Percentiles rank a stretch among this genome's conserved stretches.
Evolutionary conservation across 92 coral and sea anemone genomes (phyloP).

Genomic region (Meandrina meandrites): DNA sequence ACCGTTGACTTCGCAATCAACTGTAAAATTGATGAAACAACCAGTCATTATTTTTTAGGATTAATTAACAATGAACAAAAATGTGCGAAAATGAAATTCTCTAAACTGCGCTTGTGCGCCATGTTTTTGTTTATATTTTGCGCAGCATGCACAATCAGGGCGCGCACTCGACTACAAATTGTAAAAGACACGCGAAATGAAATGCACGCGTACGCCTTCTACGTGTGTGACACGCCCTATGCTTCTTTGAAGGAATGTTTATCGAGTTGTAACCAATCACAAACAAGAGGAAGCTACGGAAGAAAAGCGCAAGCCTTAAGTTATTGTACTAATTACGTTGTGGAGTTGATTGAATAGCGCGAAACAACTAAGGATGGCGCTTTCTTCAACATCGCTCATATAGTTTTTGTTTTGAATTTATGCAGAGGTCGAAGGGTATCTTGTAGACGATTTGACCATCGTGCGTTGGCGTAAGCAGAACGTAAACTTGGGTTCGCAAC

Average conservation of each 20-base stretch:
- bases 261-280: not conserved
- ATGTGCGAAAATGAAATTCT: no score
- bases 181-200: not conserved
- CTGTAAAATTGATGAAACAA: not conserved
- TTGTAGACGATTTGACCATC: not conserved
- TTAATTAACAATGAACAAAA: no score
- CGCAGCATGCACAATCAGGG: not conserved
- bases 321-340: not conserved
- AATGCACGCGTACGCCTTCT: not conserved
- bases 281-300: not conserved
- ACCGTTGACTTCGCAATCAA: conserved; percentile 28
- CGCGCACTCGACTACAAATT: not conserved
- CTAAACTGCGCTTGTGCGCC: no score
- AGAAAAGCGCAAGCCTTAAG: not conserved
- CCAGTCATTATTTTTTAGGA: no score
- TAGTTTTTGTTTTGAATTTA: not conserved
- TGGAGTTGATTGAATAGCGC: not conserved
- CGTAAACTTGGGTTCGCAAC: no score
- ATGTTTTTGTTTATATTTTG: no score
- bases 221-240: not conserved
- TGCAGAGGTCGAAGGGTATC: not conserved
- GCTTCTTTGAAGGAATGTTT: not conserved
- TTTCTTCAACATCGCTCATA: no score
- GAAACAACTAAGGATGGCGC: not conserved
- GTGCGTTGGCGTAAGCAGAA: no score